phyloP scores from a whole-genome alignment of 2,113 vertebrate species.

The Petromus typicus region DNA sequence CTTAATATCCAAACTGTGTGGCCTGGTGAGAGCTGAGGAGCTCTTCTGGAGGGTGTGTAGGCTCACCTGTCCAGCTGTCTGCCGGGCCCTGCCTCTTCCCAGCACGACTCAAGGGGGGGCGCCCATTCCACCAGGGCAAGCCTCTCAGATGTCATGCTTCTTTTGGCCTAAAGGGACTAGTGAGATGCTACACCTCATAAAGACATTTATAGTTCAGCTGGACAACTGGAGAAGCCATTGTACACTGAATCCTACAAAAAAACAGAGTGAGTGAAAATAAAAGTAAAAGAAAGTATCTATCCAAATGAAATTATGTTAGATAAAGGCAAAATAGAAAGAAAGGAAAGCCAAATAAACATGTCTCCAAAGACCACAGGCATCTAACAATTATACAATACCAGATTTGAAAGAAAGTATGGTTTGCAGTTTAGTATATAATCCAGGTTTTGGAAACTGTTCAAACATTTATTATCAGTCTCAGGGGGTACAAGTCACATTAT shows the following conservation, averaged over 20 bases:
- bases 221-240: neutral
- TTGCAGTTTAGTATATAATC: neutral
- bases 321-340: neutral
- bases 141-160: neutral
- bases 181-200: neutral
- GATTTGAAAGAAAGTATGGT: neutral
- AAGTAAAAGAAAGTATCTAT: neutral
- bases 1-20: neutral
- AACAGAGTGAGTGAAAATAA: neutral
- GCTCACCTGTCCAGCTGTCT: neutral
- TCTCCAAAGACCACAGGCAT: neutral
- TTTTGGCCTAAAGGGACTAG: neutral
- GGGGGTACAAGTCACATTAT: neutral
- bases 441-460: neutral
- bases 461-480: neutral
- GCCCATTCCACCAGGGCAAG: neutral
- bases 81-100: neutral
- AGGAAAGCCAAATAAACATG: neutral
- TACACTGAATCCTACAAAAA: neutral
- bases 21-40: neutral
- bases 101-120: rapidly evolving
- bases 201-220: neutral
- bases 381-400: neutral
- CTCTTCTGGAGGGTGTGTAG: neutral
- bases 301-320: neutral